Conservation (phyloP, 2,888 invertebrate genomes). For the Drosophila fungiperda region DNA sequence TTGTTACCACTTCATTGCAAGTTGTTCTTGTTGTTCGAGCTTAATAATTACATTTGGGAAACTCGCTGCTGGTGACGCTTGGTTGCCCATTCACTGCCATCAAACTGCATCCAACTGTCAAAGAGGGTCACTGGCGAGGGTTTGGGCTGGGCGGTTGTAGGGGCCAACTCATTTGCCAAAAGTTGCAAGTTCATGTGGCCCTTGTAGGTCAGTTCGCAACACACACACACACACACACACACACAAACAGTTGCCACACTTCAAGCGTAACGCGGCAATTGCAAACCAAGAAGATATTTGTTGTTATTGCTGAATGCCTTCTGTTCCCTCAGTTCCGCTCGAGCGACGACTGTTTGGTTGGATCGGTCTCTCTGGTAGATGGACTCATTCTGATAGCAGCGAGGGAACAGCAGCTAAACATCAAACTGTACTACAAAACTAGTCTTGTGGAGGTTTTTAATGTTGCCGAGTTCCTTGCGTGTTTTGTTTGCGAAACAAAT, state of each 20-base stretch:
- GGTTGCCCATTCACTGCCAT: conserved; percentile 46
- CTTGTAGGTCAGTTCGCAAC: conserved; percentile 51
- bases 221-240: neutral
- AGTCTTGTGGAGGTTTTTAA: conserved; percentile 12
- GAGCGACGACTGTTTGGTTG: conserved; percentile 41
- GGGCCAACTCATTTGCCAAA: conserved; percentile 54
- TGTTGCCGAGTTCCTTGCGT: conserved; percentile 13
- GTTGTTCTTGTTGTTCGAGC: conserved; percentile 24
- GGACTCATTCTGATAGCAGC: conserved; percentile 25
- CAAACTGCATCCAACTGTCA: conserved; percentile 58
- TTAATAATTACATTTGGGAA: conserved; percentile 60
- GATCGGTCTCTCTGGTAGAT: conserved; percentile 26
- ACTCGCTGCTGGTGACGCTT: conserved; percentile 49
- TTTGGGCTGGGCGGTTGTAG: neutral
- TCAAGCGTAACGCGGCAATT: conserved; percentile 62
- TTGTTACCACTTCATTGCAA: conserved; percentile 59
- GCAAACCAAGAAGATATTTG: conserved; percentile 44
- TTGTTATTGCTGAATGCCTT: conserved; percentile 27
- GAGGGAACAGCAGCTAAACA: neutral
- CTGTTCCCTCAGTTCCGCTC: conserved; percentile 54
- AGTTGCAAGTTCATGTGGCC: conserved; percentile 63
- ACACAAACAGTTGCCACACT: conserved; percentile 40
- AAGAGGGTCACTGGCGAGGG: neutral
- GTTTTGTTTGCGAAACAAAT: conserved; percentile 26
- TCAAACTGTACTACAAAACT: conserved; percentile 12